phyloP scores from a whole-genome alignment of 2,888 invertebrate species.

The Dinocampus coccinellae region DNA sequence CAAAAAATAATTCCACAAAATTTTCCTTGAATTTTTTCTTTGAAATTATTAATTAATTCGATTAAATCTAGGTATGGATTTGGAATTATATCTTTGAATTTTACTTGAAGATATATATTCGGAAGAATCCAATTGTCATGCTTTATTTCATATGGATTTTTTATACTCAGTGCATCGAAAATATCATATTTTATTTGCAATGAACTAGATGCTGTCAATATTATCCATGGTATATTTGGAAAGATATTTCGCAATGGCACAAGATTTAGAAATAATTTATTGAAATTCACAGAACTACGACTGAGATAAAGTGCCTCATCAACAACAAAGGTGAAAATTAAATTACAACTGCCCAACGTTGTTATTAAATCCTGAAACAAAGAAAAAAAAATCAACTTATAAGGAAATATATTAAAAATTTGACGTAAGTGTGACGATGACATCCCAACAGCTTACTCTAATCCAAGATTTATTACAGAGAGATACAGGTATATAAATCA shows the following conservation, averaged over 20 bases:
- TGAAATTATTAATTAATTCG: background rate
- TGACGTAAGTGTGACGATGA: background rate
- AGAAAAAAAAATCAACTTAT: background rate
- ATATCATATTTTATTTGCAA: background rate
- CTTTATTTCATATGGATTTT: background rate
- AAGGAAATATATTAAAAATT: too few species aligned
- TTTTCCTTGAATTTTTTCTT: background rate
- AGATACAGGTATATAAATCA: background rate
- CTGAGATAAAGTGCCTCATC: constrained; percentile 6
- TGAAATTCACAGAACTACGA: background rate
- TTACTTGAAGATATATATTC: constrained; percentile 13
- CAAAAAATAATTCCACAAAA: constrained; percentile 9
- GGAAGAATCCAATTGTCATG: background rate
- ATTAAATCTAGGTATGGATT: background rate
- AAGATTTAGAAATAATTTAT: background rate
- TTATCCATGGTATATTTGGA: background rate
- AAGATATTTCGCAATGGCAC: background rate
- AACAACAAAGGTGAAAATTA: constrained; percentile 2
- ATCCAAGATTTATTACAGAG: background rate
- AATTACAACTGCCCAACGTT: background rate
- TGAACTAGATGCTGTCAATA: constrained; percentile 1
- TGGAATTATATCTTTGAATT: constrained; percentile 2
- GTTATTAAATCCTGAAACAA: background rate
- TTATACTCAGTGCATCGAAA: background rate
- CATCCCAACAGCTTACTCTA: background rate